Evolutionary conservation across 2,113 vertebrate genomes (phyloP), one percentile per base, ranked within the genome.

Genomic region (Donacobius atricapilla): DNA sequence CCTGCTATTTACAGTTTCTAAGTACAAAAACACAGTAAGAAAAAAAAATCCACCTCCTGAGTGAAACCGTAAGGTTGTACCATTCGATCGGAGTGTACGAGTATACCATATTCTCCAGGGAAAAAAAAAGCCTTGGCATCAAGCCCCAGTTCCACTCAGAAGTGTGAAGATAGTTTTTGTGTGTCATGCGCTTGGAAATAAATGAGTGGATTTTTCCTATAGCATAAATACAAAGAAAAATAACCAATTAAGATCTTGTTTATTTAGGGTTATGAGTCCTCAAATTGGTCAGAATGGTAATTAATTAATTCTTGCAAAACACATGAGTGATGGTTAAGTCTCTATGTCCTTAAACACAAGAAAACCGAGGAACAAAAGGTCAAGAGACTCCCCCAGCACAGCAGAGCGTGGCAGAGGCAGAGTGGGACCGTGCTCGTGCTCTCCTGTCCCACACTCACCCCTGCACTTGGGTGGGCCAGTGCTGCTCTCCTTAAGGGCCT

Each of bases 81-180:
- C 60, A 81, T 83, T 92, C 17, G 31, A 18, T 92, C 57, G 68
- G 79, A 83, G 83, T 33, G 72, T 56, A 95, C 28, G 44, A 94
- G 60, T 77, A 78, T 56, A 90, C 82, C 83, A 93, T 86, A 92
- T 88, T 94, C 90, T 77, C 68, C 13, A 80, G 69, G 72, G 21
- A 90, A 95, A 51, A 94, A 92, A 94, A 94, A 89, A 82, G 15
- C 68, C 45, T 60, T 95, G 93, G 94, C 94, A 97, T 60, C 5
- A 2, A 87, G 92, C 88, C 92, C 88, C 82, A 70, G 85, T 71
- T 96, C 90, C 83, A 86, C 83, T 96, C 81, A 92, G 85, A 96
- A 97, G 94, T 94, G 93, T 90, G 90, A 96, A 96, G 83, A 89
- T 91, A 78, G 79, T 90, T 96, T 92, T 83, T 68, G 58, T 63